phyloP scores from a whole-genome alignment of 2,797 vertebrate genomes.

The Acropternis orthonyx region DNA sequence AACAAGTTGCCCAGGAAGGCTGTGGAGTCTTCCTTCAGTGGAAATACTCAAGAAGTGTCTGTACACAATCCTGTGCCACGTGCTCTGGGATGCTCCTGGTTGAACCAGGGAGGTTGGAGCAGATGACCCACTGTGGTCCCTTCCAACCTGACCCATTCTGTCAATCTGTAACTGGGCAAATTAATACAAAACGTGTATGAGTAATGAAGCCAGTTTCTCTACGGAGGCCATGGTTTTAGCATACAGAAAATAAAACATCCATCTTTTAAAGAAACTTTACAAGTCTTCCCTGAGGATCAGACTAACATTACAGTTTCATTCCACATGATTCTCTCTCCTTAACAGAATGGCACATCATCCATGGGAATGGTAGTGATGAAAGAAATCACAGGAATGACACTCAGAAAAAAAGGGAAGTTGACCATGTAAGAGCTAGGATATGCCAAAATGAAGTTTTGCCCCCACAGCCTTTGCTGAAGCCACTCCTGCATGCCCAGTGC shows the following conservation, averaged over 20 bases:
- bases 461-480: background rate
- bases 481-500: too few relatives aligned
- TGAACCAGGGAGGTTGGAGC: background rate
- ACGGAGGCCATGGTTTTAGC: background rate
- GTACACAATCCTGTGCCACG: background rate
- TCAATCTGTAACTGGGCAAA: background rate
- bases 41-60: too few relatives aligned
- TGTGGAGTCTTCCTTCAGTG: background rate
- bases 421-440: fast-evolving
- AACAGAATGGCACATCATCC: background rate
- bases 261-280: background rate
- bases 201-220: background rate
- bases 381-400: background rate
- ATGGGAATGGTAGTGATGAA: fast-evolving
- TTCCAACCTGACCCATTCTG: background rate
- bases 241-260: background rate
- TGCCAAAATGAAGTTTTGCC: background rate
- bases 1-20: background rate
- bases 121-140: background rate
- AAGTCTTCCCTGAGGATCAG: background rate
- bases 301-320: background rate
- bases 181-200: background rate
- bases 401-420: background rate
- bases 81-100: background rate
- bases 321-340: background rate